Base-by-base conservation (phyloP, 1,140 invertebrate genomes). In the Leptinotarsa lineolata region DNA sequence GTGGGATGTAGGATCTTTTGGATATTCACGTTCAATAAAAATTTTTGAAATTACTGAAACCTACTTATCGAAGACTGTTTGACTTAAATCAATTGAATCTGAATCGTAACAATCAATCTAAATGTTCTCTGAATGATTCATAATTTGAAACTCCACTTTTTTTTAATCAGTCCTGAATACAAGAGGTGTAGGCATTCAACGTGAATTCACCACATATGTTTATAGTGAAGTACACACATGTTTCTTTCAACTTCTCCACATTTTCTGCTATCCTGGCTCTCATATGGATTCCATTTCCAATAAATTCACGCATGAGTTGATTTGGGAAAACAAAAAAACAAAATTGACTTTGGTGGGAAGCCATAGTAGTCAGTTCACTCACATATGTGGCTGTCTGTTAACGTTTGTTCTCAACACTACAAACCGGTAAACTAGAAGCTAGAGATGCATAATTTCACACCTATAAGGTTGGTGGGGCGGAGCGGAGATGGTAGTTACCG, bases 221-320 rank as follows among this genome's bases (percentile, higher is more conserved):
- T 70, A 73, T 74, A 48, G 46, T 12, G 4, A n/a, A 64, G 39
- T 21, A 58, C 44, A 70, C 58, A 65, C 75, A 72, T 61, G 72
- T 72, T 65, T 59, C 68, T 66, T 30, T 60, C 48, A 39, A 69
- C 72, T 63, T 68, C 44, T 45, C 54, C 13, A 16, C 5, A n/a
- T 24, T 44, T 78, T 74, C 74, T 81, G 78, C 18, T 72, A 45
- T 72, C 80, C 79, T 81, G 74, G 58, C 76, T 78, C 72, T 77
- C 77, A 80, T 81, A 76, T 80, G 79, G 77, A 81, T 79, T 79
- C 79, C 74, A 77, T 81, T 81, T 80, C 80, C 80, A 81, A 81
- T 80, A 80, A 80, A 81, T 81, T 81, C 80, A 81, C 79, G 80
- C 79, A 79, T 80, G 79, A 79, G 70, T 76, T 21, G 18, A 39